phyloP scores from a whole-genome alignment of 2,888 invertebrate species.

The Lissocephala sabroskyi region DNA sequence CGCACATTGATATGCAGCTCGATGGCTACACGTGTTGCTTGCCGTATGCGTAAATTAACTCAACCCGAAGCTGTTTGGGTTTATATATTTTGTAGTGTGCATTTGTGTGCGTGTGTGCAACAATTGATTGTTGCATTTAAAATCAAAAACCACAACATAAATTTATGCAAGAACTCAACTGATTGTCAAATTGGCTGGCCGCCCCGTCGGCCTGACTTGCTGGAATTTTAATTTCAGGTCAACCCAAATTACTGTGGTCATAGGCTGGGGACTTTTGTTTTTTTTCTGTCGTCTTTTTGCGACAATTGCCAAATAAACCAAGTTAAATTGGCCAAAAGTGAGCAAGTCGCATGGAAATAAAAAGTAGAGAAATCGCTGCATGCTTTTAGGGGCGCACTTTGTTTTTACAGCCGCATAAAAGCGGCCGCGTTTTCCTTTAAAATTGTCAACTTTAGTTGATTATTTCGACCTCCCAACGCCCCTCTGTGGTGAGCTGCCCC shows the following conservation, averaged over 20 bases:
- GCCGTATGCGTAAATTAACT: slow-evolving; percentile 41
- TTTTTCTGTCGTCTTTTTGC: slow-evolving; percentile 19
- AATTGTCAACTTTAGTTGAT: slow-evolving; percentile 50
- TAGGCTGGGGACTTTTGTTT: neutral
- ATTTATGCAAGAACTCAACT: slow-evolving; percentile 6
- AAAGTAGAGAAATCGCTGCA: slow-evolving; percentile 19
- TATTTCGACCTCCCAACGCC: too few relatives aligned
- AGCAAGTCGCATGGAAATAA: neutral
- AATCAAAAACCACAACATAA: slow-evolving; percentile 12
- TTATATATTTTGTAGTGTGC: neutral
- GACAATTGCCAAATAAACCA: slow-evolving; percentile 27
- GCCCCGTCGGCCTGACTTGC: neutral
- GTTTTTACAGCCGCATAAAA: slow-evolving; percentile 48
- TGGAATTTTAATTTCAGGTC: neutral
- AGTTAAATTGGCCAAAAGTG: slow-evolving; percentile 22
- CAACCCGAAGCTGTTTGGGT: slow-evolving; percentile 23
- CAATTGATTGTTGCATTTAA: slow-evolving; percentile 21
- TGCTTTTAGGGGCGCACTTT: slow-evolving; percentile 39
- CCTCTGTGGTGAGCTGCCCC: too few relatives aligned
- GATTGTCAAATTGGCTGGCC: neutral
- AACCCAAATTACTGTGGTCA: too few relatives aligned
- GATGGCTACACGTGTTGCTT: slow-evolving; percentile 11
- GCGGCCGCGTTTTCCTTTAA: slow-evolving; percentile 30
- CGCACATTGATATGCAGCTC: slow-evolving; percentile 29
- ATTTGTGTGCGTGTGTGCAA: slow-evolving; percentile 17